These are phyloP conservation scores for Staurois parvus DNA, from an alignment of 2,797 vertebrate genomes.

Conservation along the genomic window DNA sequence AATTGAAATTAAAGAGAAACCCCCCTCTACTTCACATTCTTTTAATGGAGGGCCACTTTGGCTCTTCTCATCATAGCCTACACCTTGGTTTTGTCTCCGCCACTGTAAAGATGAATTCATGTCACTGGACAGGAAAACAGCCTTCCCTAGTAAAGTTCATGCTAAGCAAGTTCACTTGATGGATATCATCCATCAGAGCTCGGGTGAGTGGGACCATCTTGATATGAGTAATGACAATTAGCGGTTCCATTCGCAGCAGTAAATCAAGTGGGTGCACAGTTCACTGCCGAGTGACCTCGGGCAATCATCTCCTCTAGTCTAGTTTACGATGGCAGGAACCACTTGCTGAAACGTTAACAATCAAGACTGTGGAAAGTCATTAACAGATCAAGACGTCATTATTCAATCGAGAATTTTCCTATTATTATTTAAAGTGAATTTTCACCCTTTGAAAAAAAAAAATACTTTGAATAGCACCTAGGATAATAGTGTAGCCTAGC, in stretches of 20 bases:
- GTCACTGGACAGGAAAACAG: not conserved
- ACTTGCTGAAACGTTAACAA: not conserved
- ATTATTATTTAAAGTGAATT: too few relatives aligned
- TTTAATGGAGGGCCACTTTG: too few relatives aligned
- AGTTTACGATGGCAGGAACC: not conserved
- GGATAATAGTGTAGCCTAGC: too few relatives aligned
- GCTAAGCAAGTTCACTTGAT: slow-evolving; percentile 8
- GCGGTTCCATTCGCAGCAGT: slow-evolving; percentile 3
- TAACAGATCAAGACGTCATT: too few relatives aligned
- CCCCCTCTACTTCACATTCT: too few relatives aligned
- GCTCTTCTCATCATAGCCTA: too few relatives aligned
- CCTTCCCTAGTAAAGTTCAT: not conserved
- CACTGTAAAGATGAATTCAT: not conserved
- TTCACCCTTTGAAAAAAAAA: too few relatives aligned
- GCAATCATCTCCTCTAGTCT: not conserved
- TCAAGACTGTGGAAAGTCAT: not conserved
- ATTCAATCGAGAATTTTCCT: too few relatives aligned
- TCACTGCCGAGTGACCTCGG: not conserved
- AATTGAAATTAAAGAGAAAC: too few relatives aligned
- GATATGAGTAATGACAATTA: slow-evolving; percentile 31
- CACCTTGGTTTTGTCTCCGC: too few relatives aligned
- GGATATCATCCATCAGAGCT: slow-evolving; percentile 7
- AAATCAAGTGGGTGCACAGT: not conserved
- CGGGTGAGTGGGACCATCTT: slow-evolving; percentile 17
- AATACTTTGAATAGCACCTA: too few relatives aligned